These are phyloP conservation scores for Drosophila picticornis DNA, from an alignment of 2,888 invertebrate genomes.

Conservation along the genomic window DNA sequence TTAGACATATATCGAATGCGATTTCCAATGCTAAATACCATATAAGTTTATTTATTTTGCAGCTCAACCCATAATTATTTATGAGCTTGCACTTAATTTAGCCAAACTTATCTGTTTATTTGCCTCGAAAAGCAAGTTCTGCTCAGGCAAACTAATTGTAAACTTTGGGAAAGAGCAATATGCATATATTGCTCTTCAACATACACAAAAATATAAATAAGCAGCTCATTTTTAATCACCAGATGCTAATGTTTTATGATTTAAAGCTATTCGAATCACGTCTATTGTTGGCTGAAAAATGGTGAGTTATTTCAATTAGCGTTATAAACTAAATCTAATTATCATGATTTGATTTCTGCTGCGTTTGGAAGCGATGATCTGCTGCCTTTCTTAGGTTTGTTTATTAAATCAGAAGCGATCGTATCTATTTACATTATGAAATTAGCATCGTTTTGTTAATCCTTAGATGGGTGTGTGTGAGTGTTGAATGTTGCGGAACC, in stretches of 20 bases:
- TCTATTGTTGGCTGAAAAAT: conserved; percentile 17
- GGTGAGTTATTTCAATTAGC: conserved; percentile 73
- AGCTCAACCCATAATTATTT: conserved; percentile 53
- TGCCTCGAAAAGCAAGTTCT: conserved; percentile 8
- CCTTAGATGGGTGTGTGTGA: conserved; percentile 36
- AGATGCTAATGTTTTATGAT: conserved; percentile 51
- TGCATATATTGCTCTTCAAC: conserved; percentile 47
- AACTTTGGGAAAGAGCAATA: conserved; percentile 52
- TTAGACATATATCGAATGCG: conserved; percentile 13
- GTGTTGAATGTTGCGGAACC: conserved; percentile 26
- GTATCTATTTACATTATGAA: conserved; percentile 67
- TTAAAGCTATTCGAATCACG: conserved; percentile 41
- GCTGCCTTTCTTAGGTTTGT: conserved; percentile 26
- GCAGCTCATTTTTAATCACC: conserved; percentile 34
- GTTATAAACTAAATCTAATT: conserved; percentile 76
- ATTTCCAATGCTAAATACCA: conserved; percentile 6
- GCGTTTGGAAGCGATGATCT: conserved; percentile 38
- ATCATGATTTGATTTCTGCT: conserved; percentile 64
- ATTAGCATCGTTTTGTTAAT: conserved; percentile 77
- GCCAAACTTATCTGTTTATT: conserved; percentile 58
- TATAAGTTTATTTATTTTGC: conserved; percentile 29
- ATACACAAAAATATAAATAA: conserved; percentile 18
- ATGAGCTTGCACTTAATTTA: conserved; percentile 32
- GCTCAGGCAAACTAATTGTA: conserved; percentile 28
- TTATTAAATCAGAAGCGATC: conserved; percentile 38